Evolutionary conservation across 2,888 invertebrate genomes (phyloP).

Genomic region (Lycophotia porphyrea): DNA sequence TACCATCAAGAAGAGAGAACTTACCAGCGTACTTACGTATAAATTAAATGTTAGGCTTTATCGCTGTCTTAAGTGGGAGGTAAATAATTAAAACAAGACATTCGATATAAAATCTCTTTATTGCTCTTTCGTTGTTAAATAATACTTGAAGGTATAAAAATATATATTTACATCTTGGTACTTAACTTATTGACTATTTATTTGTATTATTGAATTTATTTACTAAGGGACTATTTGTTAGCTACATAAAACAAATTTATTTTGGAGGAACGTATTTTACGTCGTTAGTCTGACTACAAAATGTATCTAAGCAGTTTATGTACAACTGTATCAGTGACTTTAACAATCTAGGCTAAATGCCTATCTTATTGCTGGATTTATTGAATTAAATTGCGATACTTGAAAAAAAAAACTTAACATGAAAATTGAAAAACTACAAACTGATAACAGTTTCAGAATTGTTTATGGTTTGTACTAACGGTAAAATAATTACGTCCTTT

Average conservation of each 20-base stretch:
- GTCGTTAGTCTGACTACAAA: neutral
- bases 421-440: too few relatives aligned
- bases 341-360: neutral
- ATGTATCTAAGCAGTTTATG: neutral
- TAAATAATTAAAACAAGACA: constrained; percentile 28
- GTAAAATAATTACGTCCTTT: constrained; percentile 11
- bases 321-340: neutral
- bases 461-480: neutral
- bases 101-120: constrained; percentile 69
- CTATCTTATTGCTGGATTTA: neutral
- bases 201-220: constrained; percentile 46
- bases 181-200: constrained; percentile 65
- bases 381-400: neutral
- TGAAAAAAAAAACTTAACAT: neutral
- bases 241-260: neutral
- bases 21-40: too few relatives aligned
- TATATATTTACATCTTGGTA: constrained; percentile 73
- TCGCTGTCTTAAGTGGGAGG: too few relatives aligned
- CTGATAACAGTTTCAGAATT: neutral
- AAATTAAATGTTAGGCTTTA: too few relatives aligned
- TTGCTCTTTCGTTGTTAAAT: constrained; percentile 75
- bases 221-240: constrained; percentile 14
- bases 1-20: too few relatives aligned
- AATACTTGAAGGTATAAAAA: constrained; percentile 81
- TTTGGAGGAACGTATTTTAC: neutral